These are phyloP conservation scores for Xestobium rufovillosum DNA, from an alignment of 2,888 invertebrate species.

Conservation along the genomic window DNA sequence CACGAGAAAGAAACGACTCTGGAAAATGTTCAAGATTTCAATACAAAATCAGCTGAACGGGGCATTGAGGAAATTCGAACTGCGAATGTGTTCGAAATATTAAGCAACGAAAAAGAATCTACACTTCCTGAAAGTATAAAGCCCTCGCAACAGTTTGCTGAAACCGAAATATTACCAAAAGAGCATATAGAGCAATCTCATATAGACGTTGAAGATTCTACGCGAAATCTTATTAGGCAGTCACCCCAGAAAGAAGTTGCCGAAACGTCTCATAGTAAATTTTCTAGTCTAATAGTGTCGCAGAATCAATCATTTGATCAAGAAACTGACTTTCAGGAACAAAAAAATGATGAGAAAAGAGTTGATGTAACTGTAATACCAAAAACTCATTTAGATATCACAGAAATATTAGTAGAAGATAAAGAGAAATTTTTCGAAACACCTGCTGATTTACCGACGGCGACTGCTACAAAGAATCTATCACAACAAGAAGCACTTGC, in stretches of 20 bases:
- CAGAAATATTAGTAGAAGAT: slow-evolving; percentile 37
- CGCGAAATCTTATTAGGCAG: slow-evolving; percentile 31
- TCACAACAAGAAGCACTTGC: slow-evolving; percentile 34
- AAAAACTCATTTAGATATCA: slow-evolving; percentile 36
- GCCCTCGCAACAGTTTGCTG: slow-evolving; percentile 18
- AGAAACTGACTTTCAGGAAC: slow-evolving; percentile 35
- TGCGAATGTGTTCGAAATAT: slow-evolving; percentile 35
- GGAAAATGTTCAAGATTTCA: slow-evolving; percentile 29
- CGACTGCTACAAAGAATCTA: slow-evolving; percentile 28
- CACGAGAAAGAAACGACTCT: slow-evolving; percentile 45
- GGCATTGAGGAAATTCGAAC: slow-evolving; percentile 42
- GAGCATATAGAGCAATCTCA: slow-evolving; percentile 7
- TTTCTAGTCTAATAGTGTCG: slow-evolving; percentile 45
- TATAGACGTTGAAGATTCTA: slow-evolving; percentile 23
- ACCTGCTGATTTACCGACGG: slow-evolving; percentile 19
- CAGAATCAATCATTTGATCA: slow-evolving; percentile 46
- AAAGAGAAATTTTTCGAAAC: slow-evolving; percentile 28
- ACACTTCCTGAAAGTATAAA: background rate
- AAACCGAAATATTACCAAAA: slow-evolving; percentile 28
- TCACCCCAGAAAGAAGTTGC: slow-evolving; percentile 38
- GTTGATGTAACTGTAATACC: slow-evolving; percentile 43
- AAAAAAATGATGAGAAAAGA: slow-evolving; percentile 36
- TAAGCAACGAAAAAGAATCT: slow-evolving; percentile 31
- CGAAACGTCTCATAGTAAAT: slow-evolving; percentile 36
- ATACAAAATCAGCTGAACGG: slow-evolving; percentile 38